These are phyloP conservation scores for Parazoanthus darwini DNA, from an alignment of 92 coral and sea anemone species.

Conservation along the genomic window DNA sequence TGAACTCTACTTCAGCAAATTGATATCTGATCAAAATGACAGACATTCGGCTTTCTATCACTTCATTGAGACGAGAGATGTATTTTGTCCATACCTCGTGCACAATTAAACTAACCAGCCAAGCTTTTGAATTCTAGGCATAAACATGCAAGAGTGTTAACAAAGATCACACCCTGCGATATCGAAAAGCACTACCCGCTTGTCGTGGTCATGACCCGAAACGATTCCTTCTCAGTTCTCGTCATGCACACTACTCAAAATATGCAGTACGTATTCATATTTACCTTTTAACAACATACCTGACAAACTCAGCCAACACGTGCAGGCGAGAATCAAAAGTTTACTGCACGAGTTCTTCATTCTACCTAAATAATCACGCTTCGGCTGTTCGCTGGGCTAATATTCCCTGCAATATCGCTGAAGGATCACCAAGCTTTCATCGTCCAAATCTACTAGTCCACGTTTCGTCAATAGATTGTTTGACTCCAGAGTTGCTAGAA, in stretches of 20 bases:
- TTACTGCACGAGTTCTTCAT: background rate
- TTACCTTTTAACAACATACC: conserved; percentile 4
- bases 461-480: too few relatives aligned
- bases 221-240: background rate
- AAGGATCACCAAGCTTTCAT: background rate
- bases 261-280: background rate
- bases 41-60: too few relatives aligned
- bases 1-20: too few relatives aligned
- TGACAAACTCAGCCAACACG: background rate
- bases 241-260: background rate
- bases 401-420: background rate
- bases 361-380: background rate
- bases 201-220: background rate
- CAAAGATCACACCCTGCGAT: too few relatives aligned
- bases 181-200: too few relatives aligned
- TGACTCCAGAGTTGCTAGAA: too few relatives aligned
- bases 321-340: conserved; percentile 10
- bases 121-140: too few relatives aligned
- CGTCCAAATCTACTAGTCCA: background rate
- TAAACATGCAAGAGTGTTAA: too few relatives aligned
- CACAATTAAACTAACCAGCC: too few relatives aligned
- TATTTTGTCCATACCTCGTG: too few relatives aligned
- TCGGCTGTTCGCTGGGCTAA: background rate
- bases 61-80: too few relatives aligned
- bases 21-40: too few relatives aligned